Base-by-base conservation (phyloP, 1,140 invertebrate species). In the Zaprionus vittiger region DNA sequence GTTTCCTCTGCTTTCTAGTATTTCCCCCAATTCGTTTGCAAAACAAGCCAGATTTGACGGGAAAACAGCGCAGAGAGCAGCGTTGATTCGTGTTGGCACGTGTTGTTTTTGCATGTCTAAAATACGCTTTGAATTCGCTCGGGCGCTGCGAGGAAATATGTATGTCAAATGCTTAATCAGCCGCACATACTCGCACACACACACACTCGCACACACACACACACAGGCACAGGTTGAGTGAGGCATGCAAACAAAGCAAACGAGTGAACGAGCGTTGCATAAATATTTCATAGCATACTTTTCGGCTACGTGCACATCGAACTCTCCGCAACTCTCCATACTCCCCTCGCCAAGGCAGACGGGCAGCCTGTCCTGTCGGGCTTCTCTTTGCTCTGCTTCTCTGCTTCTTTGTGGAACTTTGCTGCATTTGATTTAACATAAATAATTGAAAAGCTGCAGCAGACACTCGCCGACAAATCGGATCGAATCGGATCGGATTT, bases 251-350 rank as follows among this genome's bases (percentile, higher is more conserved):
- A 87, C 84, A 89, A 83, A 79, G 81, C 60, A 80, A 83, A 68
- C 63, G 69, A 73, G 65, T 74, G 64, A 72, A 72, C 77, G 81
- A 83, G 59, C 80, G 49, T 64, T 71, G 81, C 81, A 89, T 89
- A 84, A 89, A 89, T 89, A 90, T 90, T 89, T 89, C 85, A 89
- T 84, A 89, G 84, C 84, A 89, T 90, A 84, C 84, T 84, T 89
- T 90, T 90, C 69, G 75, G 75, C 72, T 79, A 89, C 84, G 85
- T 89, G 84, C 84, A 76, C 62, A 57, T 52, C 54, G 56, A 38
- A 52, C 20, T 7, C 41, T 22, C 55, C 31, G 12, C 47, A 44
- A 38, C 37, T 4, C 37, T 15, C 2, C 37, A 12, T 15, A 38
- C 37, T 14, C 37, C 37, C 14, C 37, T 41, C 38, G 38, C 38